phyloP scores from a whole-genome alignment of 2,888 invertebrate genomes.

The Stegana nigrithorax region DNA sequence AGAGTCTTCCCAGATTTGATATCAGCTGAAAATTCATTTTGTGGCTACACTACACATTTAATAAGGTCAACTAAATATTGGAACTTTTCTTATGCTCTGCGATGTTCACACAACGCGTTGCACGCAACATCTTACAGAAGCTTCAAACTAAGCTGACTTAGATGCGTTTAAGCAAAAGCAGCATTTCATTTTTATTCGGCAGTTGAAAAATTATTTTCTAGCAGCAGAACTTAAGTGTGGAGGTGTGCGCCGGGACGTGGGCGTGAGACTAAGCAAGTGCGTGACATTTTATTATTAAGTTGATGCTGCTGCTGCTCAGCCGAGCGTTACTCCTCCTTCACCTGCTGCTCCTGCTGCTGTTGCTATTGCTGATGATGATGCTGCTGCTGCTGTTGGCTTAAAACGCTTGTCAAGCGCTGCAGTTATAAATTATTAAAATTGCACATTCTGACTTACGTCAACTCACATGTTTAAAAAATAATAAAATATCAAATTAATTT shows the following conservation, averaged over 20 bases:
- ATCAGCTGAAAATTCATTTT: no score
- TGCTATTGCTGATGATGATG: background rate
- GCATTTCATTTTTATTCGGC: background rate
- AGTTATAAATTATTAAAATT: constrained; percentile 51
- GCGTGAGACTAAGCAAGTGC: constrained; percentile 27
- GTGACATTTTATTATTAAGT: constrained; percentile 50
- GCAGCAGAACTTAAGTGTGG: background rate
- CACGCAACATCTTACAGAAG: background rate
- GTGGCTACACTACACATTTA: no score
- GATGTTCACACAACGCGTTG: constrained; percentile 32
- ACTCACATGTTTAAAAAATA: no score
- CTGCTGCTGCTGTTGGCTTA: background rate
- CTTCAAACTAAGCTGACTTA: constrained; percentile 15
- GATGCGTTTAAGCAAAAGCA: constrained; percentile 28
- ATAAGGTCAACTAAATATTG: no score
- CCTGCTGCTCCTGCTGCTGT: background rate
- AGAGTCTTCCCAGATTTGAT: no score
- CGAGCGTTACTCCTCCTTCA: background rate
- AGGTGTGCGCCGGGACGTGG: background rate
- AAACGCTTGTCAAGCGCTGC: constrained; percentile 40
- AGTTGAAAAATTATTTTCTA: background rate
- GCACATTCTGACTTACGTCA: constrained; percentile 6
- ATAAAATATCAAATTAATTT: no score
- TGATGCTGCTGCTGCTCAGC: background rate
- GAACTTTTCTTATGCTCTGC: no score